phyloP scores from a whole-genome alignment of 1,140 invertebrate genomes.

The Eciton burchellii region DNA sequence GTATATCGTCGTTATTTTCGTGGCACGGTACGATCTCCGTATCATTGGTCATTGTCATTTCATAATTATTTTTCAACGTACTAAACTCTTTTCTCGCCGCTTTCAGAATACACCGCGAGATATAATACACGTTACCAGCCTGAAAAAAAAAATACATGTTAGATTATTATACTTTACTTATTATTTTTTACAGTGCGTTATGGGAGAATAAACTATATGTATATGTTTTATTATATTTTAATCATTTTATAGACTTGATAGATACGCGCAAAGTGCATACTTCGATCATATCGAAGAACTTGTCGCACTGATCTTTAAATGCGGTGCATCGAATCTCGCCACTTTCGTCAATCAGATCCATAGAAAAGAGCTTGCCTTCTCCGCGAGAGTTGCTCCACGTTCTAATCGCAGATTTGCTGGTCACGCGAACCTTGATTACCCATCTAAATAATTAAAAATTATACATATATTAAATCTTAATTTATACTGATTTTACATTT shows the following conservation, averaged over 20 bases:
- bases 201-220: no score
- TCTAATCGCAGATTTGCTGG: constrained; percentile 92
- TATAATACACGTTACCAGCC: constrained; percentile 95
- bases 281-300: constrained; percentile 96
- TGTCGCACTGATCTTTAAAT: constrained; percentile 96
- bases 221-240: no score
- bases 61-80: constrained; percentile 96
- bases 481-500: constrained; percentile 13
- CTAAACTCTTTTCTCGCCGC: constrained; percentile 96
- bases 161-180: not conserved
- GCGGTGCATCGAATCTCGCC: constrained; percentile 98
- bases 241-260: constrained; percentile 23
- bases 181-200: not conserved
- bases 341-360: constrained; percentile 96
- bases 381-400: constrained; percentile 96
- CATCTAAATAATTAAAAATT: constrained; percentile 87
- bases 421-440: constrained; percentile 96
- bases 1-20: constrained; percentile 88
- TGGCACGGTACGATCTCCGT: constrained; percentile 91
- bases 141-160: constrained; percentile 77
- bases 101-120: constrained; percentile 93
- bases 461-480: not conserved
- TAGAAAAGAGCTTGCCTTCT: constrained; percentile 97
- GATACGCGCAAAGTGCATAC: constrained; percentile 83
- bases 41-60: constrained; percentile 95